Conservation (phyloP, 64 coral and sea anemone genomes). For the Porites lutea region DNA sequence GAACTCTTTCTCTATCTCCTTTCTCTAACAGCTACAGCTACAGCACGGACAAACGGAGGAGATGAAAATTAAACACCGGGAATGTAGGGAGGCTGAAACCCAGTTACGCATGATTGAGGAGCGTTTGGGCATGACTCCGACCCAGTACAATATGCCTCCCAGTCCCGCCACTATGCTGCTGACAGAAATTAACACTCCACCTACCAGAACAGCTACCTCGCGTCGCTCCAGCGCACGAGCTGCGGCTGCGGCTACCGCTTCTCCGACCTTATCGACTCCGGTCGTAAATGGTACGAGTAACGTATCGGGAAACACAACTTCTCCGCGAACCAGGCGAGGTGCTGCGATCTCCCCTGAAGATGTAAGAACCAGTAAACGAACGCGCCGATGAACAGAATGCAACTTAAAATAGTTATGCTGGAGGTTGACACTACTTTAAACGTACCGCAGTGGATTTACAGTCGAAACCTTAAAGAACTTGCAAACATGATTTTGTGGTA, state of each 20-base stretch:
- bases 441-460: too few relatives aligned
- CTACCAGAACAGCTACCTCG: conserved; percentile 56
- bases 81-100: conserved; percentile 93
- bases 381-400: not conserved
- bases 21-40: conserved; percentile 63
- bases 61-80: conserved; percentile 93
- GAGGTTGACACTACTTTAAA: too few relatives aligned
- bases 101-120: conserved; percentile 96
- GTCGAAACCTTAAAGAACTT: not conserved
- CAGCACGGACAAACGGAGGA: conserved; percentile 93
- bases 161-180: conserved; percentile 96
- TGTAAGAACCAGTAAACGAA: conserved; percentile 55
- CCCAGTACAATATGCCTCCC: conserved; percentile 97
- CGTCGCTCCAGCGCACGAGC: conserved; percentile 36
- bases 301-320: conserved; percentile 8
- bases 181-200: conserved; percentile 88
- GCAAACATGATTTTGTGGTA: too few relatives aligned
- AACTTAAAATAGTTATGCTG: not conserved
- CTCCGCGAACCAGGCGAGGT: conserved; percentile 61
- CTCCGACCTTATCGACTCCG: conserved; percentile 14
- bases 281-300: conserved; percentile 70
- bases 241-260: conserved; percentile 37
- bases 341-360: conserved; percentile 59
- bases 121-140: conserved; percentile 95
- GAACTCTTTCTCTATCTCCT: not conserved